Percentiles rank a stretch among this genome's conserved stretches.
phyloP scores from a whole-genome alignment of 92 coral and sea anemone species.

The Parazoanthus atlanticus region DNA sequence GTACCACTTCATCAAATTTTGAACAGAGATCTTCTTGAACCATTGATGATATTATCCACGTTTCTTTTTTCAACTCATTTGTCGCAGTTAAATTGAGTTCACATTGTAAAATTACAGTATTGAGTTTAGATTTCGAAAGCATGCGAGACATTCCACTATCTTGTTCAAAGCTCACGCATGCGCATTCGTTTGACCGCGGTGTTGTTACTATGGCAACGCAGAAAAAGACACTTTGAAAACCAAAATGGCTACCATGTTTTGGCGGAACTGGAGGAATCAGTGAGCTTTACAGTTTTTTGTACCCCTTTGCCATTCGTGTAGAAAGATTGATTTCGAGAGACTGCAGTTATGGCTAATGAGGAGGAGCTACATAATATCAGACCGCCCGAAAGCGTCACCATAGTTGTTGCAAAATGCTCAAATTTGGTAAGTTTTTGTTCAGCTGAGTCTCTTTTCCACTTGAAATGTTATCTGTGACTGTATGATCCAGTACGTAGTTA shows the following conservation, averaged over 20 bases:
- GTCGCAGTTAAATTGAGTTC: too few relatives aligned
- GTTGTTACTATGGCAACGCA: conserved; percentile 28
- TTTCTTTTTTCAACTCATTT: too few relatives aligned
- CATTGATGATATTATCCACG: too few relatives aligned
- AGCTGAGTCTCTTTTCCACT: background rate
- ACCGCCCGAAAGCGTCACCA: conserved; percentile 78
- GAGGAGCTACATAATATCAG: conserved; percentile 65
- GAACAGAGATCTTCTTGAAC: too few relatives aligned
- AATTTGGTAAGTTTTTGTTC: conserved; percentile 77
- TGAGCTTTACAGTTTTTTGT: background rate
- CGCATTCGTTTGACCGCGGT: too few relatives aligned
- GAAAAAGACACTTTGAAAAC: conserved; percentile 5
- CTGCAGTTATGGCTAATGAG: conserved; percentile 75
- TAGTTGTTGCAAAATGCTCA: conserved; percentile 75
- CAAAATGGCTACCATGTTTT: conserved; percentile 33
- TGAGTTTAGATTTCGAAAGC: too few relatives aligned
- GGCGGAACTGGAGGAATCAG: background rate
- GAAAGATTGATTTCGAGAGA: background rate
- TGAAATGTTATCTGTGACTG: background rate
- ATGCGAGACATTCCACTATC: too few relatives aligned
- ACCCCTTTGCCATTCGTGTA: background rate
- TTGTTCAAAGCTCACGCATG: too few relatives aligned
- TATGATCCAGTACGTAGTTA: too few relatives aligned
- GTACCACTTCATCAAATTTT: too few relatives aligned
- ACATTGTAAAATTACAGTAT: too few relatives aligned